Evolutionary conservation across 2,113 vertebrate genomes (phyloP), one percentile per base, ranked within the genome.

Genomic region (Casuarius casuarius): DNA sequence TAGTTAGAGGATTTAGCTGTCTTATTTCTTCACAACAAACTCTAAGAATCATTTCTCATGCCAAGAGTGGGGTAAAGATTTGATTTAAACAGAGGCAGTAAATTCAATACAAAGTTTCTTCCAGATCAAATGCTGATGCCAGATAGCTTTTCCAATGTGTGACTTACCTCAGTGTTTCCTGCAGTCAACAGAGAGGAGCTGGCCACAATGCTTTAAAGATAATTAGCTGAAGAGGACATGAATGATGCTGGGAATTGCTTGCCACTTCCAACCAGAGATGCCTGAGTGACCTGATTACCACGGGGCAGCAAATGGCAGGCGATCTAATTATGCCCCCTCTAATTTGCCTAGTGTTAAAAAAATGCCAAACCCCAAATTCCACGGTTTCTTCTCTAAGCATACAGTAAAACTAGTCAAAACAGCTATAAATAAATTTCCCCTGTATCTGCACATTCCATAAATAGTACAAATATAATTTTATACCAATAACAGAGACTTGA

Each of bases 321-420:
- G 4, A 40, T 76, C 73, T 67, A 95, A 86, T 96, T 84, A 92
- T 59, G 66, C 76, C 22, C 82, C 77, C 71, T 94, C 67, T 87
- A 86, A 94, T 93, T 91, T 88, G 84, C 89, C 67, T 71, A 22
- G 87, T 92, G 90, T 89, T 89, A 94, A 78, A 56, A 56, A 93
- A 95, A 87, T 95, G 95, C 96, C 96, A 97, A 96, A 96, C 94
- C 94, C 91, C 82, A 92, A 91, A 97, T 98, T 96, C 97, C 94
- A 95, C 0, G 68, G 95, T 96, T 97, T 96, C 93, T 97, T 97
- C 95, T 93, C 92, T 84, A 96, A 96, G 94, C 90, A 91, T 33
- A 91, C 73, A 73, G 85, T 31, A 66, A 75, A 38, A 84, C 68
- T 58, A 96, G 93, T 95, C 88, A 92, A 92, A 95, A 95, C 79